Base-by-base conservation (phyloP, 2,113 vertebrate genomes). In the Chaetura pelagica region DNA sequence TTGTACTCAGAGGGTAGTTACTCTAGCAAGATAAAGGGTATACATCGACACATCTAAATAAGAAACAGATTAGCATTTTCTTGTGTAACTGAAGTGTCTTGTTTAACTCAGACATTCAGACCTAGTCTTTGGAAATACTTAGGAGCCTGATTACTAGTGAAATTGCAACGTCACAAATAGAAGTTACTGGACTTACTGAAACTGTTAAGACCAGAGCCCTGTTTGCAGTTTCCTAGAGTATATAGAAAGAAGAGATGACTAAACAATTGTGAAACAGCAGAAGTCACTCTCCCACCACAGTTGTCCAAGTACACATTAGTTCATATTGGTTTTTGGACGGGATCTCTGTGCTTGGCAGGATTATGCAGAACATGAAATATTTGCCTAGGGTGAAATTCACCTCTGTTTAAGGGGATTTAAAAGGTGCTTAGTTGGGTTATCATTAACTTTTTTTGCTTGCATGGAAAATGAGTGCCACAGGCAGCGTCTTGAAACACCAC, bases 351-450 rank as follows among this genome's bases (percentile, higher is more conserved):
- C 72, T 90, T 87, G 83, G 46, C 76, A 84, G 78, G 75, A 59
- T 21, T 79, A 80, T 40, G 79, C 44, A 86, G 51, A 89, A 76
- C 35, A 21, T 27, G 29, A 74, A 86, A 68, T 89, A 80, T 13
- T 94, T 90, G 57, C 90, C 59, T 59, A 68, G 54, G 40, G 16
- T 96, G 46, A 94, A 91, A 91, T 82, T 93, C 75, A 51, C 79
- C 73, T 54, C 90, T 82, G 59, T 94, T 89, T 74, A 91, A 92
- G 59, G 88, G 89, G 63, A 51, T 73, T 88, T 94, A 80, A 94
- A 93, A 64, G 30, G 55, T 88, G 57, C 78, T 90, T 67, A 19
- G 66, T 32, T 85, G 85, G 88, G 52, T 94, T 92, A 88, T 93
- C 59, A 77, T 93, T 94, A 88, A 93, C 73, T 79, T 83, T 19